A percentile compares a stretch with the other conserved stretches of the same genome.
These are phyloP conservation scores for Drosophila prostipennis DNA, from an alignment of 2,888 invertebrate genomes.

Conservation along the genomic window DNA sequence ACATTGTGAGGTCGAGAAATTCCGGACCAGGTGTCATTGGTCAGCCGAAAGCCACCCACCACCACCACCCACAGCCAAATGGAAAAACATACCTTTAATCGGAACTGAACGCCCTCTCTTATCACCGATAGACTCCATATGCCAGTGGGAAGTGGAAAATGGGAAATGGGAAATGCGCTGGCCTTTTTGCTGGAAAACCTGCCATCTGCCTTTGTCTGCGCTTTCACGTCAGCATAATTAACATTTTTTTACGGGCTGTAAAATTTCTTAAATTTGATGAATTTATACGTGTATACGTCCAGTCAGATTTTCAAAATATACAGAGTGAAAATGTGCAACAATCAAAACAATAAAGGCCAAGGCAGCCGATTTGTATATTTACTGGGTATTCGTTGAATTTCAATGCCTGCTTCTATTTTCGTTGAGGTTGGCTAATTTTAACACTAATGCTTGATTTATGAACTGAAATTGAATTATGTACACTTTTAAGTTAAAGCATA, in stretches of 20 bases:
- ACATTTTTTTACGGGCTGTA: slow-evolving; percentile 74
- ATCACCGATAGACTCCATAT: slow-evolving; percentile 40
- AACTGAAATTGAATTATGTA: not conserved
- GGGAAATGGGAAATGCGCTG: slow-evolving; percentile 26
- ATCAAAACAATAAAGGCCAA: slow-evolving; percentile 44
- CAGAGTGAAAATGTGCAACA: slow-evolving; percentile 47
- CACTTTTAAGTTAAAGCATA: not conserved
- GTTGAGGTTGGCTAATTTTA: slow-evolving; percentile 3
- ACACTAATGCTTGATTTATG: not conserved
- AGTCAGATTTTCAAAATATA: slow-evolving; percentile 28
- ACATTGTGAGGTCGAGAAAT: slow-evolving; percentile 18
- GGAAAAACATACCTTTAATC: slow-evolving; percentile 36
- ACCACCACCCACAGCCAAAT: slow-evolving; percentile 18
- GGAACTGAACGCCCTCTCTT: slow-evolving; percentile 43
- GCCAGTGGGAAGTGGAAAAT: slow-evolving; percentile 11
- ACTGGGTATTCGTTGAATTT: not conserved
- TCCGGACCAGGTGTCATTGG: slow-evolving; percentile 35
- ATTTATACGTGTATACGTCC: slow-evolving; percentile 65
- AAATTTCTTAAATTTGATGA: slow-evolving; percentile 75
- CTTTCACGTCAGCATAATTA: slow-evolving; percentile 67
- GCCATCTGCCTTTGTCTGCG: slow-evolving; percentile 9
- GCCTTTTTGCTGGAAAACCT: slow-evolving; percentile 27
- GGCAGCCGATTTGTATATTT: slow-evolving; percentile 19
- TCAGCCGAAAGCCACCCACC: slow-evolving; percentile 1
- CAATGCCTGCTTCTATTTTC: not conserved